A percentile compares a stretch with the other conserved stretches of the same genome.
These are phyloP conservation scores for Hylia prasina DNA, from an alignment of 2,113 vertebrate species.

Conservation along the genomic window DNA sequence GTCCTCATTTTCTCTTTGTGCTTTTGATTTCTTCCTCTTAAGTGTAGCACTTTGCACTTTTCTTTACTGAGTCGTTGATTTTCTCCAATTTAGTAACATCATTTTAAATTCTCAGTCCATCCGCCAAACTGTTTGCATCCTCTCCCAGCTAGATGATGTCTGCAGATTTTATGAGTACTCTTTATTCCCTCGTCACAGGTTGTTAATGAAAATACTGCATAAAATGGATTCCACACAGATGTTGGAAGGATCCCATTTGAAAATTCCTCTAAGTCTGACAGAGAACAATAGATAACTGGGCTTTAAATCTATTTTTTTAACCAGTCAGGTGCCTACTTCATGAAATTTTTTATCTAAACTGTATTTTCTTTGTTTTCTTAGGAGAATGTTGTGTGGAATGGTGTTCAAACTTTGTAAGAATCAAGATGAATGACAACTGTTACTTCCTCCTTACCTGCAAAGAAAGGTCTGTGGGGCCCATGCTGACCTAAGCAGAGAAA, in stretches of 20 bases:
- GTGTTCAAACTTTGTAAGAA: neutral
- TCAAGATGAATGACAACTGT: neutral
- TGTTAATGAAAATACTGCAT: slow-evolving; percentile 65
- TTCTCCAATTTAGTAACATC: slow-evolving; percentile 56
- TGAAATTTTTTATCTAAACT: neutral
- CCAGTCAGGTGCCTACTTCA: neutral
- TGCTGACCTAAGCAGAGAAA: neutral
- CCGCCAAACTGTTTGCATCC: slow-evolving; percentile 60
- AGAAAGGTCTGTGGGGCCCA: neutral
- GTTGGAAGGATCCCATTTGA: neutral
- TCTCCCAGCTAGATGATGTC: slow-evolving; percentile 60
- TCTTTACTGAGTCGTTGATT: slow-evolving; percentile 55
- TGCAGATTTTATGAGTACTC: slow-evolving; percentile 62
- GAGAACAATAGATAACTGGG: neutral
- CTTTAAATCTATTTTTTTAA: slow-evolving; percentile 13
- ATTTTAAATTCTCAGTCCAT: slow-evolving; percentile 60
- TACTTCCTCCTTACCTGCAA: neutral
- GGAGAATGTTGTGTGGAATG: neutral
- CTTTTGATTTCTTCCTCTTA: slow-evolving; percentile 54
- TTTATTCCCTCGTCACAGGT: slow-evolving; percentile 63
- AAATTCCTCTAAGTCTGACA: neutral
- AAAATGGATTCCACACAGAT: slow-evolving; percentile 54
- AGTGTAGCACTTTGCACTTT: slow-evolving; percentile 48
- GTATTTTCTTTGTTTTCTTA: neutral
- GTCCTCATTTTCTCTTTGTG: slow-evolving; percentile 35